These are phyloP conservation scores for Protosalanx chinensis DNA, from an alignment of 2,797 vertebrate genomes.

Conservation along the genomic window DNA sequence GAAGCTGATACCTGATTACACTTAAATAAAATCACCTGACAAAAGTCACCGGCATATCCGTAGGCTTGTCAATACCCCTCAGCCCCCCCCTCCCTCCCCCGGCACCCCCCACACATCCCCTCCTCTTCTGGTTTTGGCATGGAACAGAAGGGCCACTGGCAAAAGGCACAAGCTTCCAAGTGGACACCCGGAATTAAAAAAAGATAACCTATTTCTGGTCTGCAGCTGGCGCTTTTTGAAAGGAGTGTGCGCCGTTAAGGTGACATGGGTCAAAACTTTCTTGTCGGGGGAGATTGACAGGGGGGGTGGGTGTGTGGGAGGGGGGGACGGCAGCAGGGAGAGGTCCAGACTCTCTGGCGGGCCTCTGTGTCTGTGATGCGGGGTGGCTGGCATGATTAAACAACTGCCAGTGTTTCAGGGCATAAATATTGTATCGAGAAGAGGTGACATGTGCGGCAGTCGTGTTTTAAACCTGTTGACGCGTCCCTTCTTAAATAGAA, in stretches of 20 bases:
- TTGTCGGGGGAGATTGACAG: constrained; percentile 39
- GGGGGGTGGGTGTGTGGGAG: neutral
- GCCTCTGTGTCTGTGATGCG: constrained; percentile 15
- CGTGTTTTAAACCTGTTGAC: constrained; percentile 68
- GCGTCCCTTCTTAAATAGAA: constrained; percentile 73
- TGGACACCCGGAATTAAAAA: constrained; percentile 61
- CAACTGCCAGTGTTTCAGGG: constrained; percentile 62
- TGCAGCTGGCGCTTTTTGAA: constrained; percentile 66
- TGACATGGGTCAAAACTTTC: constrained; percentile 68
- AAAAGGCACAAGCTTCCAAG: constrained; percentile 51
- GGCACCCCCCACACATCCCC: constrained; percentile 20
- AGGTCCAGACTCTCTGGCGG: neutral
- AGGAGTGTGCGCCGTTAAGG: constrained; percentile 62
- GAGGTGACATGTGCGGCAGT: constrained; percentile 61
- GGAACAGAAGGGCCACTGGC: constrained; percentile 51
- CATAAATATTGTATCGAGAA: constrained; percentile 68
- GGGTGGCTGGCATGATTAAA: constrained; percentile 54
- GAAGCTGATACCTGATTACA: constrained; percentile 43
- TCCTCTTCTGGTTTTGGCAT: constrained; percentile 38
- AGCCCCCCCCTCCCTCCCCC: constrained; percentile 3
- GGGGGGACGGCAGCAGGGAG: constrained; percentile 13
- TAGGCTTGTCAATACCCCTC: constrained; percentile 42
- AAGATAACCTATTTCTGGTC: constrained; percentile 65
- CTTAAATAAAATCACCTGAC: constrained; percentile 45
- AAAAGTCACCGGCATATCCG: constrained; percentile 41